Evolutionary conservation across 2,113 vertebrate species (phyloP), one percentile per base, ranked within the genome.

Genomic region (Cromileptes altivelis): DNA sequence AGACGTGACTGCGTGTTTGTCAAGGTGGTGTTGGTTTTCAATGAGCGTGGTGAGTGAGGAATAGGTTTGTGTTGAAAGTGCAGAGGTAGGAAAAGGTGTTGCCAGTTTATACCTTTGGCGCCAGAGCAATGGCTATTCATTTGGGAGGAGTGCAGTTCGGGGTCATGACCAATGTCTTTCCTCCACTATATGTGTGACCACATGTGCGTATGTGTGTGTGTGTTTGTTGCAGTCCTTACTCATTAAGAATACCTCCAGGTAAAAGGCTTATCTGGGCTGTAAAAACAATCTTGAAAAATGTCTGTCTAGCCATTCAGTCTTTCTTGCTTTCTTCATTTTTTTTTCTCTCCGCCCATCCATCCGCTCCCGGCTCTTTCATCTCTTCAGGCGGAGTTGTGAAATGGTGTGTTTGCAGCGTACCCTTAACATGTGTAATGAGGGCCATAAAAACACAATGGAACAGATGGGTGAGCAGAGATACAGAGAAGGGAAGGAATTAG

Each of bases 281-380:
- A 69, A 87, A 91, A 92, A 90, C 89, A 84, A 75, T 42, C 79
- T 53, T 85, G 84, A 92, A 80, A 88, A 92, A 90, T 81, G 33
- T 30, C 77, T 0, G 17, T 70, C 68, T 15, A 9, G 3, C 50
- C 71, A 37, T 63, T 84, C 58, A 58, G 21, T 60, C 47, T 61
- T 17, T 30, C 75, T 62, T 56, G 30, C 73, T 83, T 70, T 72
- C 76, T 69, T 65, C 80, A 65, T 70, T 58, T 78, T 63, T 64
- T 74, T 33, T 27, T 78, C 53, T 57, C 57, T 56, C 72, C 52
- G 30, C 45, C 56, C 40, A 14, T 53, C 65, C 68, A 30, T 80
- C 80, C 58, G 11, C 80, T 70, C 60, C 17, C 42, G 33, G 73
- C 80, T 84, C 79, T 80, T 83, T 88, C 81, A 77, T 52, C n/a